A percentile compares a stretch with the other conserved stretches of the same genome.
These are phyloP conservation scores for Pygathrix nemaeus DNA, from an alignment of 2,113 vertebrate genomes.

Conservation along the genomic window DNA sequence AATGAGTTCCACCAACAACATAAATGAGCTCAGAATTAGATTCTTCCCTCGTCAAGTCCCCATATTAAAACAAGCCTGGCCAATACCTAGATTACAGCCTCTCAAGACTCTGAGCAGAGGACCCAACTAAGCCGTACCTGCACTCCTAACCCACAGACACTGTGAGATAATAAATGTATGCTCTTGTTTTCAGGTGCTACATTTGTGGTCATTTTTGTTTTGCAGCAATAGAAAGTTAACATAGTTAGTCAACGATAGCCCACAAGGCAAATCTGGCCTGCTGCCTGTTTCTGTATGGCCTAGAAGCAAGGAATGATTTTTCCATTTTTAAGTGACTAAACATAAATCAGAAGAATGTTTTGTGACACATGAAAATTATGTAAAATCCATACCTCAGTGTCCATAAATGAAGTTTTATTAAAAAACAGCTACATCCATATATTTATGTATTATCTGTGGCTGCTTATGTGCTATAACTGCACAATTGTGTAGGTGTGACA, in stretches of 20 bases:
- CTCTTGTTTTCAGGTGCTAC: neutral
- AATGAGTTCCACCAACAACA: neutral
- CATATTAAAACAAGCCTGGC: neutral
- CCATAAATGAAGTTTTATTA: neutral
- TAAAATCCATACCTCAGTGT: neutral
- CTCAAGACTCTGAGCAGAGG: neutral
- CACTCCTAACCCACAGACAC: neutral
- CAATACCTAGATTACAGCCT: neutral
- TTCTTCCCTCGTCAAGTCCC: neutral
- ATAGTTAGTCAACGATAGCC: neutral
- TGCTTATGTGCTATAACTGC: neutral
- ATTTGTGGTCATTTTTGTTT: neutral
- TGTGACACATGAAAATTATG: neutral
- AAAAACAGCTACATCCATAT: neutral
- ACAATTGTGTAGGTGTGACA: neutral
- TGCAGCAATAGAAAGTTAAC: neutral
- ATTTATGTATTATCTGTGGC: neutral
- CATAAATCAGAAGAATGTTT: neutral
- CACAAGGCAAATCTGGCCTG: neutral
- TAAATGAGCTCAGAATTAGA: neutral
- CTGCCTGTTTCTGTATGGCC: neutral
- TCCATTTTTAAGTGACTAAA: neutral
- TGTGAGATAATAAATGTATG: neutral
- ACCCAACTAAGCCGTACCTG: neutral
- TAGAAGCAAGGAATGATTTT: neutral